Percentiles rank a stretch among this genome's conserved stretches.
Conservation (phyloP, 2,113 vertebrate genomes). For the Podocnemis expansa region DNA sequence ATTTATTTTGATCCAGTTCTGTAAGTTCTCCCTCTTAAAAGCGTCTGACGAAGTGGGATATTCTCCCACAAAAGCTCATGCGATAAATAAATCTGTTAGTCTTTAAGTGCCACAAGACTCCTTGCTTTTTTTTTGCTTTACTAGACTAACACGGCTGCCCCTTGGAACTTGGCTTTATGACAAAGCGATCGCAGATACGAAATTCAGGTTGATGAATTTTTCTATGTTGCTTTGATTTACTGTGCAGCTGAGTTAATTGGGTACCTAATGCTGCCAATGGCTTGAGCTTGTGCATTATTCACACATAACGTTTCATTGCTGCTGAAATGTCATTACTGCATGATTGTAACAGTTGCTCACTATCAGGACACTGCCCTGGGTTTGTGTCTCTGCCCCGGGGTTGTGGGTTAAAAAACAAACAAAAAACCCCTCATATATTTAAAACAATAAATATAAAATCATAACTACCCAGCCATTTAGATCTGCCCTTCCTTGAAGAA, state of each 20-base stretch:
- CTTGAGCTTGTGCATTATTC: not conserved
- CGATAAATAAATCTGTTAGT: too few species aligned
- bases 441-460: not conserved
- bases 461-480: constrained; percentile 32
- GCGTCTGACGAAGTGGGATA: too few species aligned
- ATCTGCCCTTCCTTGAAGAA: constrained; percentile 7
- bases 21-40: too few species aligned
- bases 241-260: not conserved
- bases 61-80: too few species aligned
- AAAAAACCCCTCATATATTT: not conserved
- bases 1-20: too few species aligned
- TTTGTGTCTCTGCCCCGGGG: too few species aligned
- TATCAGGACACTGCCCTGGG: constrained; percentile 8
- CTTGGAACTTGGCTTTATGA: too few species aligned
- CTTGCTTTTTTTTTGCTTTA: too few species aligned
- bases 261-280: not conserved
- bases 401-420: not conserved
- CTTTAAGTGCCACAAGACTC: too few species aligned
- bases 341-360: not conserved
- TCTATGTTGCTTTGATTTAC: not conserved
- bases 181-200: not conserved
- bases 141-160: too few species aligned
- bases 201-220: not conserved
- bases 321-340: not conserved
- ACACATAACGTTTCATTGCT: not conserved